A percentile compares a stretch with the other conserved stretches of the same genome.
Conservation (phyloP, 2,888 invertebrate genomes). For the Ligdia adustata region DNA sequence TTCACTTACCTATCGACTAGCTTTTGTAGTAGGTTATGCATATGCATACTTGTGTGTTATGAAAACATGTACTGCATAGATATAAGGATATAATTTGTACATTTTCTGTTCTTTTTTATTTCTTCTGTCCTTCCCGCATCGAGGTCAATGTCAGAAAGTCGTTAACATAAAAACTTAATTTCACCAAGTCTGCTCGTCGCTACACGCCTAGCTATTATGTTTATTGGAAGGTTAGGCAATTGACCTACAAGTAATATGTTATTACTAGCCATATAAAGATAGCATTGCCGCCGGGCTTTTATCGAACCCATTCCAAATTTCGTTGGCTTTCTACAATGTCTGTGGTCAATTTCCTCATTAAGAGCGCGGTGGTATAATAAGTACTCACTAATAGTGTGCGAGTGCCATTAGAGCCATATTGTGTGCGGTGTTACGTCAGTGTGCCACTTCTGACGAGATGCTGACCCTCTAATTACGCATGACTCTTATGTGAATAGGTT, state of each 20-base stretch:
- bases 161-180: constrained; percentile 41
- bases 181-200: constrained; percentile 41
- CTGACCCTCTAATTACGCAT: constrained; percentile 74
- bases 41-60: too few species aligned
- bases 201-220: constrained; percentile 61
- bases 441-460: constrained; percentile 63
- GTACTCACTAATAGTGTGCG: constrained; percentile 59
- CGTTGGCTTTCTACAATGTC: constrained; percentile 64
- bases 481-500: constrained; percentile 69
- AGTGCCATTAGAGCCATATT: constrained; percentile 37
- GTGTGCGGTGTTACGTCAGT: constrained; percentile 61
- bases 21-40: too few species aligned
- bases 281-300: constrained; percentile 58
- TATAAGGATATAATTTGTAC: too few species aligned
- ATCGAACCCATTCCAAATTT: constrained; percentile 69
- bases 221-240: constrained; percentile 68
- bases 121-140: constrained; percentile 25
- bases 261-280: constrained; percentile 55
- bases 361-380: constrained; percentile 15
- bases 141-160: constrained; percentile 37
- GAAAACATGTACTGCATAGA: too few species aligned
- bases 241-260: constrained; percentile 71
- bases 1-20: too few species aligned
- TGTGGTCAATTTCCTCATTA: constrained; percentile 37
- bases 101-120: too few species aligned